phyloP scores from a whole-genome alignment of 2,888 invertebrate species.

The Lamproptera curius region DNA sequence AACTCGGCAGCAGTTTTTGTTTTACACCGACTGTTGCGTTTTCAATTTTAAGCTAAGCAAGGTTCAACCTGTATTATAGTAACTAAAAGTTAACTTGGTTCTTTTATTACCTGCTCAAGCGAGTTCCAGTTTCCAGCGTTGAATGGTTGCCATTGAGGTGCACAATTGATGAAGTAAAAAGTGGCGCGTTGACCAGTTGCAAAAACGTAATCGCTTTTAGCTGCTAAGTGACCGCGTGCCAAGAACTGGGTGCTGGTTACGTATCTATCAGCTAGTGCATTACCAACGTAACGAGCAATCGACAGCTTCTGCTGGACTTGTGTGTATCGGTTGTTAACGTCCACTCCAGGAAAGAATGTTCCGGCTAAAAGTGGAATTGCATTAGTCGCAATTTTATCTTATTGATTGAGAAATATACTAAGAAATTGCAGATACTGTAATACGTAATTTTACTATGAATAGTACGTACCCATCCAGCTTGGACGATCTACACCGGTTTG shows the following conservation, averaged over 20 bases:
- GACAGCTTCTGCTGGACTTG: constrained; percentile 50
- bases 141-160: constrained; percentile 80
- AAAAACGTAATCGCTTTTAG: constrained; percentile 75
- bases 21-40: too few relatives aligned
- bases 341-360: constrained; percentile 65
- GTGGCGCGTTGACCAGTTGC: constrained; percentile 71
- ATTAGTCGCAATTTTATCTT: too few relatives aligned
- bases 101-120: constrained; percentile 42
- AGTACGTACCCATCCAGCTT: constrained; percentile 49
- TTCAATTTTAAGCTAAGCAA: too few relatives aligned
- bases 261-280: constrained; percentile 58
- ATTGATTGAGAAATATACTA: too few relatives aligned
- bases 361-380: constrained; percentile 47
- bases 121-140: constrained; percentile 71
- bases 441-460: background rate
- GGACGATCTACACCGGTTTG: constrained; percentile 68
- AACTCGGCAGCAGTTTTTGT: too few relatives aligned
- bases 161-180: constrained; percentile 78
- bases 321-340: constrained; percentile 55
- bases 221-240: constrained; percentile 76
- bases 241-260: constrained; percentile 63
- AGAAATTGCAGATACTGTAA: background rate
- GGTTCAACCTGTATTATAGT: too few relatives aligned
- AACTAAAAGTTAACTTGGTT: background rate
- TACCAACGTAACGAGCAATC: constrained; percentile 48